Evolutionary conservation across 2,797 vertebrate genomes (phyloP).

Genomic region (Halcyon badia): DNA sequence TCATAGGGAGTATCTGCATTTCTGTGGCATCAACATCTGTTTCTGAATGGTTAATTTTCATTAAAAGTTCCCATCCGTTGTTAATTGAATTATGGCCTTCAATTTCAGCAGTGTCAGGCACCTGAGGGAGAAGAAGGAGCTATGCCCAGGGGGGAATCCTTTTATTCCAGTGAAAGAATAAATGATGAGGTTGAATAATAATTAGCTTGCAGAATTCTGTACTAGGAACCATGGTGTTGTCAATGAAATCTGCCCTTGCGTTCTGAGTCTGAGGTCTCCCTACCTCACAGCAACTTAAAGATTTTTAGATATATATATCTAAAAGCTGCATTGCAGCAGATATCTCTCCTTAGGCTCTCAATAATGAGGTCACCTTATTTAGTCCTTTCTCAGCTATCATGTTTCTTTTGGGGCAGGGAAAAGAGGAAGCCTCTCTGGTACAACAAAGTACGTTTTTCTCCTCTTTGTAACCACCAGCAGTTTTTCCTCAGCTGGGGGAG

Average conservation of each 20-base stretch:
- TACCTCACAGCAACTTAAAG: neutral
- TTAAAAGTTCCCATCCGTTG: neutral
- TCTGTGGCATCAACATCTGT: conserved; percentile 27
- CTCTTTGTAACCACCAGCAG: neutral
- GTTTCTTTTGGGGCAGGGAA: neutral
- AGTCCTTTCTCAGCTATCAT: neutral
- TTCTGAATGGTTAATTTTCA: conserved; percentile 29
- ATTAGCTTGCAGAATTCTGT: conserved; percentile 11
- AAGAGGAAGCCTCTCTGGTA: neutral
- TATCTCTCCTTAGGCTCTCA: neutral
- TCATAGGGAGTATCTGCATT: neutral
- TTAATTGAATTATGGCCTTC: conserved; percentile 48
- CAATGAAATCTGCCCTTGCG: neutral
- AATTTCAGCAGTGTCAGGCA: neutral
- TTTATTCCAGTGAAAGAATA: conserved; percentile 30
- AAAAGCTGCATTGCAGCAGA: neutral
- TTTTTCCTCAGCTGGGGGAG: neutral
- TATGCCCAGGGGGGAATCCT: neutral
- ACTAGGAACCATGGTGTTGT: neutral
- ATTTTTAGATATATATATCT: neutral
- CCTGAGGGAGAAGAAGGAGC: conserved; percentile 25
- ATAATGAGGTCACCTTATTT: neutral
- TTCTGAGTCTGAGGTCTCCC: neutral
- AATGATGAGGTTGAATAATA: conserved; percentile 24
- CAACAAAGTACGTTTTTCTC: neutral